These are phyloP conservation scores for Andricus curvator DNA, from an alignment of 2,888 invertebrate species.

Conservation along the genomic window DNA sequence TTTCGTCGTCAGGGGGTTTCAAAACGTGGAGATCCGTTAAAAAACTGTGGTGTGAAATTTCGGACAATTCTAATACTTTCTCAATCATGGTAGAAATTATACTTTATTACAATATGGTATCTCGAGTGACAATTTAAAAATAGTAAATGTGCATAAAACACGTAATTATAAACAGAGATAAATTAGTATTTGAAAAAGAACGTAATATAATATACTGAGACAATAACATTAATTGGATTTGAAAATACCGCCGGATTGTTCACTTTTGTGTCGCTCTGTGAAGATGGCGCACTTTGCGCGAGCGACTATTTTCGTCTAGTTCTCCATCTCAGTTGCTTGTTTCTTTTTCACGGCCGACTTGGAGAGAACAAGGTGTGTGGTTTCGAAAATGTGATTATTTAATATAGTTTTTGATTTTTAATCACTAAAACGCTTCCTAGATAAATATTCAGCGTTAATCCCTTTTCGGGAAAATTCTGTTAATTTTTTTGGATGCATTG, in stretches of 20 bases:
- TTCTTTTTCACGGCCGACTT: constrained; percentile 23
- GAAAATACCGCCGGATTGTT: neutral
- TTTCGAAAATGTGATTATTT: constrained; percentile 14
- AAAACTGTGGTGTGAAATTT: no score
- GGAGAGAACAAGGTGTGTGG: constrained; percentile 28
- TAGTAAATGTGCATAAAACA: no score
- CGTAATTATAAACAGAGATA: no score
- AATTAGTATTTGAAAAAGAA: no score
- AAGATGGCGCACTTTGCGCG: neutral
- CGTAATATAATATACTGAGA: neutral
- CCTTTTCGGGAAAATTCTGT: neutral
- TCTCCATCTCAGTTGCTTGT: constrained; percentile 2
- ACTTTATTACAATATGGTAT: no score
- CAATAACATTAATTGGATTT: neutral
- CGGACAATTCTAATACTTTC: no score
- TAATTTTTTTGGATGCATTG: neutral
- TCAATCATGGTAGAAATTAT: no score
- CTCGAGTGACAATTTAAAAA: no score
- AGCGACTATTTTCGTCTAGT: neutral
- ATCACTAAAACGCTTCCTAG: neutral
- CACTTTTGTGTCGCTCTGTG: neutral
- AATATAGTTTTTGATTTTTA: neutral
- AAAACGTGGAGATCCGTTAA: no score
- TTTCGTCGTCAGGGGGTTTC: no score
- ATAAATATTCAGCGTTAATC: neutral